phyloP scores from a whole-genome alignment of 2,888 invertebrate species.

The Perdita meconis region DNA sequence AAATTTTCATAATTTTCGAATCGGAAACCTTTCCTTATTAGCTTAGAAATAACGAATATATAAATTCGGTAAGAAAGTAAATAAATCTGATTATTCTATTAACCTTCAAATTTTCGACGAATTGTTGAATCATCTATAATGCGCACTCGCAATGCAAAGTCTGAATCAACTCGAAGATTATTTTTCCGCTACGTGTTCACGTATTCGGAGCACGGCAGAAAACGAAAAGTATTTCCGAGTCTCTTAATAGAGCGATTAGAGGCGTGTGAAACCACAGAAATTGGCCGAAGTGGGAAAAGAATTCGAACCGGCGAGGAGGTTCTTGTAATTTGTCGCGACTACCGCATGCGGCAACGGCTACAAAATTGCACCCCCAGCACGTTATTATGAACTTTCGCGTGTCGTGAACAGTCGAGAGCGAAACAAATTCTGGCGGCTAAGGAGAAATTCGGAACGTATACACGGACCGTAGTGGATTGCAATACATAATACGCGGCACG shows the following conservation, averaged over 20 bases:
- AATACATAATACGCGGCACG: conserved; percentile 54
- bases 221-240: not conserved
- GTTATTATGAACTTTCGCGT: conserved; percentile 72
- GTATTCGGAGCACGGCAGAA: not conserved
- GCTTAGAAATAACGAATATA: too few relatives aligned
- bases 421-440: conserved; percentile 48
- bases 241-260: conserved; percentile 24
- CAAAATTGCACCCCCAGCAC: conserved; percentile 52
- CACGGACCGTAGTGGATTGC: conserved; percentile 47
- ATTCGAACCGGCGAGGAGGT: conserved; percentile 9
- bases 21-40: too few relatives aligned
- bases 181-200: too few relatives aligned
- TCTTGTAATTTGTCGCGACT: conserved; percentile 44
- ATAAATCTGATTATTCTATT: too few relatives aligned
- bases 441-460: conserved; percentile 54
- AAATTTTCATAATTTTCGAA: too few relatives aligned
- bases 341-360: conserved; percentile 30
- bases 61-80: too few relatives aligned
- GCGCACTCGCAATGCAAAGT: too few relatives aligned
- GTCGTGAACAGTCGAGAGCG: conserved; percentile 51
- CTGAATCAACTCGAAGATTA: not conserved
- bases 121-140: too few relatives aligned
- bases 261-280: not conserved
- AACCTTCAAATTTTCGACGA: too few relatives aligned
- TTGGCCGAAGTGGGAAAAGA: not conserved